These are phyloP conservation scores for Conus ventricosus DNA, from an alignment of 1,140 invertebrate species.

Conservation along the genomic window DNA sequence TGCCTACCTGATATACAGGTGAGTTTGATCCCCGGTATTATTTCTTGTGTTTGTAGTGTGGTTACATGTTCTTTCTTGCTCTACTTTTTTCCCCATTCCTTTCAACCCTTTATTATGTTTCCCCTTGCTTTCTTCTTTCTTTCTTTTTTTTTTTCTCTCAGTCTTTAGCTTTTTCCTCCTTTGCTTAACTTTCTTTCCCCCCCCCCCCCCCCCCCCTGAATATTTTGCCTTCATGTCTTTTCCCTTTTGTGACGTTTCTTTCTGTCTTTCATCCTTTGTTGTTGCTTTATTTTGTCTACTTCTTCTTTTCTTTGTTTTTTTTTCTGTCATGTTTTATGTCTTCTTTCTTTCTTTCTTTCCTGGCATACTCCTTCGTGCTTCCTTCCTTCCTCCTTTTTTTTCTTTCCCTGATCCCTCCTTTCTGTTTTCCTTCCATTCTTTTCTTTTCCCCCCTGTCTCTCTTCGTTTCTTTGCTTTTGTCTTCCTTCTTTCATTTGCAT, in stretches of 20 bases:
- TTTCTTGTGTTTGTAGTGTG: no score
- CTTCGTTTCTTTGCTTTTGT: no score
- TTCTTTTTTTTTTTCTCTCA: neutral
- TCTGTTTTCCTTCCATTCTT: no score
- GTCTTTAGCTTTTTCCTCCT: neutral
- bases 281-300: neutral
- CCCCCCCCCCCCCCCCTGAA: neutral
- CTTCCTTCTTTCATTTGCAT: no score
- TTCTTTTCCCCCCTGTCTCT: no score
- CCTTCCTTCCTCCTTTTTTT: no score
- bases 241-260: neutral
- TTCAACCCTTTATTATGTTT: neutral
- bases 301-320: neutral
- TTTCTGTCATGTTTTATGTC: neutral
- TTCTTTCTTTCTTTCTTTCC: neutral
- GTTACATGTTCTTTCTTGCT: neutral
- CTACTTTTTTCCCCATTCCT: neutral
- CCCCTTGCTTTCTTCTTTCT: neutral
- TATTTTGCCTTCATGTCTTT: neutral
- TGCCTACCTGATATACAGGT: constrained; percentile 87
- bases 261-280: neutral
- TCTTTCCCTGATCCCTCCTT: no score
- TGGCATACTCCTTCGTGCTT: no score
- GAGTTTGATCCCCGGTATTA: neutral
- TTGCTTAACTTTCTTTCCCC: neutral